phyloP scores from a whole-genome alignment of 2,888 invertebrate genomes.

The Listrodromus nycthemerus region DNA sequence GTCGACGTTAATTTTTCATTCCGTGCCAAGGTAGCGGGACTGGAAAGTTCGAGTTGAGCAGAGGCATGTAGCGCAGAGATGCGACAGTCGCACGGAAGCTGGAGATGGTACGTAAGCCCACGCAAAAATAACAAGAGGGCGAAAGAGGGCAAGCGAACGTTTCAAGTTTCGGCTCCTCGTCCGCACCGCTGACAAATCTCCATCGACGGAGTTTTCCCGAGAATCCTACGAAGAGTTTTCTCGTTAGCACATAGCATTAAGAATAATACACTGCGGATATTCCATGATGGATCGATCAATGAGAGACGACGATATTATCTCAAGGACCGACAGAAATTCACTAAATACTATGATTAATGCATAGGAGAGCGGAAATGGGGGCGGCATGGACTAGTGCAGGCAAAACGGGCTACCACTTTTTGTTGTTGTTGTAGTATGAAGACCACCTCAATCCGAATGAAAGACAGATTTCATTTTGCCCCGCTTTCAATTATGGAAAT shows the following conservation, averaged over 20 bases:
- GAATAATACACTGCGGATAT: conserved; percentile 1
- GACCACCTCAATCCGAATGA: neutral
- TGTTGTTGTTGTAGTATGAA: too few relatives aligned
- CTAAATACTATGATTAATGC: conserved; percentile 22
- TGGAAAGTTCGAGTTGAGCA: conserved; percentile 28
- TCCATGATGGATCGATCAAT: conserved; percentile 15
- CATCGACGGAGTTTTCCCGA: neutral
- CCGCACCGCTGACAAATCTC: neutral
- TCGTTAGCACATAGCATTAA: neutral
- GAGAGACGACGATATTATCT: neutral
- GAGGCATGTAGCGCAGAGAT: conserved; percentile 34
- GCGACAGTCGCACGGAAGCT: conserved; percentile 47
- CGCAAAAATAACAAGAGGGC: conserved; percentile 15
- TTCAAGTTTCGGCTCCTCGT: neutral
- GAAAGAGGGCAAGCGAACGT: conserved; percentile 8
- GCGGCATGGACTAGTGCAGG: neutral
- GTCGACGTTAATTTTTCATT: conserved; percentile 75
- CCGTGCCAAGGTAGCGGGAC: conserved; percentile 28
- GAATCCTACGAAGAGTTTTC: neutral
- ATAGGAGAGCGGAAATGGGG: neutral
- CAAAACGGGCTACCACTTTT: too few relatives aligned
- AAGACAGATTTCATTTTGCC: neutral
- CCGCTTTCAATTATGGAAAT: neutral
- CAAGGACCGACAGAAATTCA: conserved; percentile 1
- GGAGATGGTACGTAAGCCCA: neutral